Evolutionary conservation across 2,888 invertebrate genomes (phyloP).

Genomic region (Amorpha juglandis): DNA sequence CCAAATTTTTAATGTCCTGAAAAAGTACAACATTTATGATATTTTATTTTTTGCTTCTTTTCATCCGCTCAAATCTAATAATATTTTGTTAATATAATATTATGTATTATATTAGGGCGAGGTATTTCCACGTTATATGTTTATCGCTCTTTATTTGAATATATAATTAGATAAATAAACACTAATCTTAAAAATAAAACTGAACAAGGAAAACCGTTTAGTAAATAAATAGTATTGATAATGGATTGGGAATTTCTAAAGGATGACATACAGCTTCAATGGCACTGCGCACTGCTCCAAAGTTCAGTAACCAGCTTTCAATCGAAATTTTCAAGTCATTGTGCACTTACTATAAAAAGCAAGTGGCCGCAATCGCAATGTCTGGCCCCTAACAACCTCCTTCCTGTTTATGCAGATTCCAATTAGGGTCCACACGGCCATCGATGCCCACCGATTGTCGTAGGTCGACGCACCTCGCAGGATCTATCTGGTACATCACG

Average conservation of each 20-base stretch:
- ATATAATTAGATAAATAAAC: no score
- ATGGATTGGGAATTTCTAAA: neutral
- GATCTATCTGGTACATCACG: slow-evolving; percentile 8
- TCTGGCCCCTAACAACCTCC: slow-evolving; percentile 16
- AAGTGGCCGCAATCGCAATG: slow-evolving; percentile 17
- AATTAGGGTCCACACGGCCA: slow-evolving; percentile 15
- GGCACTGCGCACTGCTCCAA: neutral
- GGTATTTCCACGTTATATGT: no score
- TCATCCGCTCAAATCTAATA: no score
- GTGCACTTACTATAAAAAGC: slow-evolving; percentile 3
- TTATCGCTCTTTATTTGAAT: no score
- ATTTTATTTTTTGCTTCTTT: no score
- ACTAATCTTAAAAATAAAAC: no score
- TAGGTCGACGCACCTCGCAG: slow-evolving; percentile 22
- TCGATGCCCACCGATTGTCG: slow-evolving; percentile 20
- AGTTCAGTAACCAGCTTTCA: slow-evolving; percentile 4
- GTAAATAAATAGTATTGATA: no score
- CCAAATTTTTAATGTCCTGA: neutral
- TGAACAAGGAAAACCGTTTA: no score
- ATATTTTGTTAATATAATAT: no score
- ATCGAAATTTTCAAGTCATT: slow-evolving; percentile 11
- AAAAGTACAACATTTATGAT: neutral
- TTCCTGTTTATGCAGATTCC: slow-evolving; percentile 18
- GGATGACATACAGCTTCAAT: neutral
- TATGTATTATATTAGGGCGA: no score